These are phyloP conservation scores for Acropternis orthonyx DNA, from an alignment of 2,797 vertebrate genomes.

Conservation along the genomic window DNA sequence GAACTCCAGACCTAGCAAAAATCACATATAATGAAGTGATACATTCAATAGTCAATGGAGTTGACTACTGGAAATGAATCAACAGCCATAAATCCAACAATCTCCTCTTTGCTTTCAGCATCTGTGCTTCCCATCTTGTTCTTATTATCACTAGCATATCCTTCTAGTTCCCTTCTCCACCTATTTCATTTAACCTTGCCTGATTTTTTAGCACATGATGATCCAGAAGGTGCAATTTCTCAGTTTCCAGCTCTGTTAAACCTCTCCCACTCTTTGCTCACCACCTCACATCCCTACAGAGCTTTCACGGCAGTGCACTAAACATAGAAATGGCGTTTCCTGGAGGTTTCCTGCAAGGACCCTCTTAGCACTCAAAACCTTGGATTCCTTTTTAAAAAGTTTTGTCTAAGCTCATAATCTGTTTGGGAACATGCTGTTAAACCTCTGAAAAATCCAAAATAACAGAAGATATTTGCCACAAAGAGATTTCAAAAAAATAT, in stretches of 20 bases:
- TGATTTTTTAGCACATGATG: neutral
- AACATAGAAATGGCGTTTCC: neutral
- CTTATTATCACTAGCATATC: neutral
- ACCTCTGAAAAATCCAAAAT: neutral
- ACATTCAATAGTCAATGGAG: neutral
- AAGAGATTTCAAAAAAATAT: neutral
- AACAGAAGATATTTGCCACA: neutral
- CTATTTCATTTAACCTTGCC: neutral
- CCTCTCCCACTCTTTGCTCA: neutral
- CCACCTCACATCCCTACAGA: neutral
- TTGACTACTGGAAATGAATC: neutral
- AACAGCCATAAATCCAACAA: neutral
- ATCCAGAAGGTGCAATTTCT: conserved; percentile 6
- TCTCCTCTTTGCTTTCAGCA: neutral
- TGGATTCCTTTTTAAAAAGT: neutral
- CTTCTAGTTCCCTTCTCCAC: neutral
- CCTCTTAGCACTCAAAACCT: neutral
- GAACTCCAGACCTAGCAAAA: neutral
- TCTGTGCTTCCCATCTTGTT: neutral
- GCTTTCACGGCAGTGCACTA: neutral
- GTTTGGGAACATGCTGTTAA: neutral
- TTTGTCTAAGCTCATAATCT: neutral
- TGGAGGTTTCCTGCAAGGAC: neutral
- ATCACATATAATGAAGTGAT: neutral
- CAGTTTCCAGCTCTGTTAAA: conserved; percentile 6